phyloP scores from a whole-genome alignment of 2,888 invertebrate species.

The Heterodera filipjevi region DNA sequence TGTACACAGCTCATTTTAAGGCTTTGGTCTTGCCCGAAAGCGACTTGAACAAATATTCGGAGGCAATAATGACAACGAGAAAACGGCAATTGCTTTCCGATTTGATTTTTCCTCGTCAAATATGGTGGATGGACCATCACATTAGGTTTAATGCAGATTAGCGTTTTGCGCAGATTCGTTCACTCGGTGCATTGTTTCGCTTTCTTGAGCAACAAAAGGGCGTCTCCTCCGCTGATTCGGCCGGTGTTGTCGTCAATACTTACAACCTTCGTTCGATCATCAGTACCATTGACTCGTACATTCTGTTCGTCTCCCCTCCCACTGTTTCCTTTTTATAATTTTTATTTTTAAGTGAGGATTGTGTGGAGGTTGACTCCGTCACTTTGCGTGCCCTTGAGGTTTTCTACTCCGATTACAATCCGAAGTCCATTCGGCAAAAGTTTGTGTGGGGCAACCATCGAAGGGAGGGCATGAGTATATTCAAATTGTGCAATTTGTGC shows the following conservation, averaged over 20 bases:
- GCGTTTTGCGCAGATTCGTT: constrained; percentile 52
- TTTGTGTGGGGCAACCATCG: constrained; percentile 34
- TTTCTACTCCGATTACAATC: constrained; percentile 76
- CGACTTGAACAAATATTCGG: constrained; percentile 39
- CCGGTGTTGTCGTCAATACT: constrained; percentile 42
- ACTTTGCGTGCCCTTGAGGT: constrained; percentile 75
- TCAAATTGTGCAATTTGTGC: constrained; percentile 74
- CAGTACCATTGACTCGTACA: constrained; percentile 39
- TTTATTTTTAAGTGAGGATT: constrained; percentile 47
- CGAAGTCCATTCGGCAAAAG: constrained; percentile 69
- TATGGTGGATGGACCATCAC: constrained; percentile 41
- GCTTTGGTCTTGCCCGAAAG: constrained; percentile 38
- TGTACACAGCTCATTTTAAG: constrained; percentile 45
- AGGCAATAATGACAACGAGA: constrained; percentile 36
- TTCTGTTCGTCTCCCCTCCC: constrained; percentile 25
- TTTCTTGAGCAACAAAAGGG: constrained; percentile 55
- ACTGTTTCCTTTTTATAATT: neutral
- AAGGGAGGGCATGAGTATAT: constrained; percentile 44
- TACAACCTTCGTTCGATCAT: constrained; percentile 44
- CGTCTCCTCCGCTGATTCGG: constrained; percentile 57
- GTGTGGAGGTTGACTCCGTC: constrained; percentile 56
- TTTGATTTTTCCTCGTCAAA: constrained; percentile 44
- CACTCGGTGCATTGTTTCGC: constrained; percentile 58
- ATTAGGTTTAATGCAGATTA: too few relatives aligned
- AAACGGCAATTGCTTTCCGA: constrained; percentile 43